Percentiles rank a stretch among this genome's conserved stretches.
These are phyloP conservation scores for Callimorpha dominula DNA, from an alignment of 2,888 invertebrate genomes.

Conservation along the genomic window DNA sequence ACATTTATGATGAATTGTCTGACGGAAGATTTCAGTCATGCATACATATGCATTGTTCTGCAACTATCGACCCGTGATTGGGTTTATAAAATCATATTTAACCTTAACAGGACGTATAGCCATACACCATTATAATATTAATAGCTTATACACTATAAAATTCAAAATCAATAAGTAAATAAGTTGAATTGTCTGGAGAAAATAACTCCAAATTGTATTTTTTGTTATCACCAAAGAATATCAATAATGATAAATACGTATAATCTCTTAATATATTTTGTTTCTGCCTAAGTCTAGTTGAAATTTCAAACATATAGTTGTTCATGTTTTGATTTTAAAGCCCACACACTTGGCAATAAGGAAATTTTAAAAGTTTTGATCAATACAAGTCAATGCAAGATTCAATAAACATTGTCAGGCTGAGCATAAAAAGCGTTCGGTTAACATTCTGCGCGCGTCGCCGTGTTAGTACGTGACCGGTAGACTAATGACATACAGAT, in stretches of 20 bases:
- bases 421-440: conserved; percentile 77
- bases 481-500: conserved; percentile 63
- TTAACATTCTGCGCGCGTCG: conserved; percentile 74
- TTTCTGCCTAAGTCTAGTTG: not conserved
- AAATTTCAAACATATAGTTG: not conserved
- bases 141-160: not conserved
- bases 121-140: not conserved
- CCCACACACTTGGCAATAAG: conserved; percentile 8
- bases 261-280: not conserved
- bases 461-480: conserved; percentile 70
- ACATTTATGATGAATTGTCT: conserved; percentile 45
- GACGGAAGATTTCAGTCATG: conserved; percentile 42
- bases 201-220: not conserved
- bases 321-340: not conserved
- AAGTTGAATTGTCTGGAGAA: not conserved
- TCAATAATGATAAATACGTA: not conserved
- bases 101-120: conserved; percentile 13
- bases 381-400: conserved; percentile 74
- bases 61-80: conserved; percentile 37
- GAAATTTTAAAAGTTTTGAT: conserved; percentile 61
- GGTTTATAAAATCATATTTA: conserved; percentile 38
- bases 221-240: not conserved
- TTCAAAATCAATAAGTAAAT: not conserved
- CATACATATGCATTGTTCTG: conserved; percentile 49
- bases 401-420: conserved; percentile 82